A percentile compares a stretch with the other conserved stretches of the same genome.
Evolutionary conservation across 2,113 vertebrate species (phyloP).

Genomic region (Marmota monax): DNA sequence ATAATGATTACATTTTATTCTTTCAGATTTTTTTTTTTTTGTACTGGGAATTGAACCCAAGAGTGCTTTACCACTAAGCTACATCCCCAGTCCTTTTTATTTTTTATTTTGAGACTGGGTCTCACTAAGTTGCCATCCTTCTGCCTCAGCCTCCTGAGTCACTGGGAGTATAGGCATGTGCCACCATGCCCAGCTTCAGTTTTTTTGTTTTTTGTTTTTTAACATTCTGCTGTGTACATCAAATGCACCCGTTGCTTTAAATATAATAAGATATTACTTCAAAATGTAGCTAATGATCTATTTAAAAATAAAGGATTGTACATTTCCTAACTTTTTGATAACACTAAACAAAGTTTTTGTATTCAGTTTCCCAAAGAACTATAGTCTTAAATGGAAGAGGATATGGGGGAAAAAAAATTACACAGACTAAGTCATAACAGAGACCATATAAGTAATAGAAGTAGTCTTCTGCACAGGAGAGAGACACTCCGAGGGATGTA

Average conservation of each 20-base stretch:
- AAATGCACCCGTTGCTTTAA: constrained; percentile 29
- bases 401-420: not conserved
- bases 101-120: no score
- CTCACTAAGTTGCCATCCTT: no score
- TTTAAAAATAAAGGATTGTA: not conserved
- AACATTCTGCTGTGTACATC: not conserved
- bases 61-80: no score
- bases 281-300: constrained; percentile 27
- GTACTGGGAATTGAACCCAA: no score
- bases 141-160: no score
- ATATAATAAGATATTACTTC: constrained; percentile 37
- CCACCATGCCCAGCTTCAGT: not conserved
- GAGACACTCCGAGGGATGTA: not conserved
- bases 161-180: no score
- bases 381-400: not conserved
- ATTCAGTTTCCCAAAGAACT: constrained; percentile 34
- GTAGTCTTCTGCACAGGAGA: not conserved
- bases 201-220: not conserved
- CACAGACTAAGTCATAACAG: not conserved
- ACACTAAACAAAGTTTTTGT: not conserved
- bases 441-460: not conserved
- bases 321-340: constrained; percentile 36
- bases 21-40: not conserved
- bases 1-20: not conserved
- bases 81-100: no score